Conservation (phyloP, 2,888 invertebrate species). For the Drosophila algonquin region DNA sequence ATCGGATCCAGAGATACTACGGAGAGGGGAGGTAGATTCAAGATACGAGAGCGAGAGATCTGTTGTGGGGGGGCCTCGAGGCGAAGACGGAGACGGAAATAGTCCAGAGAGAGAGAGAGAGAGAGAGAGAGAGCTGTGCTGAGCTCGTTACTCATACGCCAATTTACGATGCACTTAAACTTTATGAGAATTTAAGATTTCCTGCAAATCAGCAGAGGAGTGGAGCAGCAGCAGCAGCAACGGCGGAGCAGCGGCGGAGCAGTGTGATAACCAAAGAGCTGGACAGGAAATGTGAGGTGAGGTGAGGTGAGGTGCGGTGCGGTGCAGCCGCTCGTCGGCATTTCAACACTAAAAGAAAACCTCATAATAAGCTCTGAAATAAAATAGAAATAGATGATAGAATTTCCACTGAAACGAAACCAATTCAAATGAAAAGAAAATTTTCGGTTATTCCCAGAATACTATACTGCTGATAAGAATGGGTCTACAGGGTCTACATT, state of each 20-base stretch:
- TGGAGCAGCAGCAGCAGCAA: background rate
- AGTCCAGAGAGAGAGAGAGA: constrained; percentile 44
- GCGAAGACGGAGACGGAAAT: constrained; percentile 63
- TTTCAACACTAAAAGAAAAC: background rate
- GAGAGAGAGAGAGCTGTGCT: constrained; percentile 43
- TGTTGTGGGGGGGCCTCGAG: constrained; percentile 22
- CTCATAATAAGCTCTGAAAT: constrained; percentile 5
- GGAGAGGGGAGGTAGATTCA: background rate
- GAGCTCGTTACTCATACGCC: constrained; percentile 74
- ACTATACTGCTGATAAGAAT: background rate
- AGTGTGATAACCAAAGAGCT: constrained; percentile 43
- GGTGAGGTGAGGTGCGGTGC: constrained; percentile 8
- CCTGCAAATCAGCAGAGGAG: constrained; percentile 60
- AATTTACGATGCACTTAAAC: constrained; percentile 79
- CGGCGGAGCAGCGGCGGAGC: constrained; percentile 9
- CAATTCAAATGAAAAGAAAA: background rate
- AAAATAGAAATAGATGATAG: constrained; percentile 8
- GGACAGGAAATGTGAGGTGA: constrained; percentile 54
- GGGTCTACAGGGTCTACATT: too few relatives aligned
- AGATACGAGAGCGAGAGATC: constrained; percentile 36
- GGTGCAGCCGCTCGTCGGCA: constrained; percentile 10
- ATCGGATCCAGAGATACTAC: constrained; percentile 7
- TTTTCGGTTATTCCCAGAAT: background rate
- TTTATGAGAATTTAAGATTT: constrained; percentile 81
- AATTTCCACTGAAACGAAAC: background rate